A percentile compares a stretch with the other conserved stretches of the same genome.
These are phyloP conservation scores for Elmis aenea DNA, from an alignment of 2,888 invertebrate species.

Conservation along the genomic window DNA sequence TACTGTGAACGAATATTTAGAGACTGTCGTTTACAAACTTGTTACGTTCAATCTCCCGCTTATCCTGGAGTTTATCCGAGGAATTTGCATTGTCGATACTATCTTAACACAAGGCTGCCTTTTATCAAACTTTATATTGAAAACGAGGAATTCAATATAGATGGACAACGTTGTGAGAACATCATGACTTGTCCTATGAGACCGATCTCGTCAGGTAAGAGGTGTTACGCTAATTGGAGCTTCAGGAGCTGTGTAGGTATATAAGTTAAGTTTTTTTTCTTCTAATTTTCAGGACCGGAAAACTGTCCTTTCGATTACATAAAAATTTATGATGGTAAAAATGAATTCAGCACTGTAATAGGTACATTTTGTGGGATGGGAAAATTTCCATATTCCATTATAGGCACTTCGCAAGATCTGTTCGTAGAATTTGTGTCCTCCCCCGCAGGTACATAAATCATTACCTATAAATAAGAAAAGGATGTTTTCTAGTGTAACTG, in stretches of 20 bases:
- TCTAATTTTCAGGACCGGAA: slow-evolving; percentile 57
- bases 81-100: slow-evolving; percentile 86
- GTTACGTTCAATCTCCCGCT: slow-evolving; percentile 90
- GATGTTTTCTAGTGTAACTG: not conserved
- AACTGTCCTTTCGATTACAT: slow-evolving; percentile 90
- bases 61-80: slow-evolving; percentile 90
- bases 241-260: not conserved
- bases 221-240: too few species aligned
- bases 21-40: slow-evolving; percentile 84
- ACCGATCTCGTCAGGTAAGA: slow-evolving; percentile 75
- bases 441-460: slow-evolving; percentile 62
- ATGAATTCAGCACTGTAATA: slow-evolving; percentile 80
- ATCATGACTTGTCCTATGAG: slow-evolving; percentile 93
- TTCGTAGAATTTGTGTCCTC: slow-evolving; percentile 88
- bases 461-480: too few species aligned
- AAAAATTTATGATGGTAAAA: slow-evolving; percentile 83
- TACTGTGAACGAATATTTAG: slow-evolving; percentile 85
- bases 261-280: slow-evolving; percentile 1
- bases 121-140: slow-evolving; percentile 89
- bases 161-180: slow-evolving; percentile 89
- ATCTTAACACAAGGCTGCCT: slow-evolving; percentile 80
- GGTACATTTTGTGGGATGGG: slow-evolving; percentile 92
- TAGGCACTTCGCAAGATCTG: slow-evolving; percentile 83
- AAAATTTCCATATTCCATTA: slow-evolving; percentile 90
- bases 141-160: slow-evolving; percentile 90